Evolutionary conservation across 2,113 vertebrate genomes (phyloP).

Genomic region (Brachypteracias leptosomus): DNA sequence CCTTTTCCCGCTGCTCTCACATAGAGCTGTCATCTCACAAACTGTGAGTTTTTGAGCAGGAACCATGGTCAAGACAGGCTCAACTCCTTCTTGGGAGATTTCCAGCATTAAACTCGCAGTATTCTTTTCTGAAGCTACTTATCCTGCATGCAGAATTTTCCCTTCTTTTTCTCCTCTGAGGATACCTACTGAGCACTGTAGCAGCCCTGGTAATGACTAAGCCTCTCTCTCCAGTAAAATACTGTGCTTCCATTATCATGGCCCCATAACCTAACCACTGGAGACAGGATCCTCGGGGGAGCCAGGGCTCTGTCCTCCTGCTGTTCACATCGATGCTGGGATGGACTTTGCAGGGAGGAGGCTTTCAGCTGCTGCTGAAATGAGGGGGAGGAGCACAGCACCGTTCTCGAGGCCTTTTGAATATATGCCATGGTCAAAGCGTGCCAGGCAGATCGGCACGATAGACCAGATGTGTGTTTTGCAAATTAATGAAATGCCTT

Average conservation of each 20-base stretch:
- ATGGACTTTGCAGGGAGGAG: not conserved
- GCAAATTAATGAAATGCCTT: slow-evolving; percentile 64
- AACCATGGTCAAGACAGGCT: not conserved
- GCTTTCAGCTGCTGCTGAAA: not conserved
- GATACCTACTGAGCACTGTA: not conserved
- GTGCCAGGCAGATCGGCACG: not conserved
- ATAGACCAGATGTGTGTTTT: slow-evolving; percentile 50
- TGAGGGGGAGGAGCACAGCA: rapidly evolving
- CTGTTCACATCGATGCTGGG: not conserved
- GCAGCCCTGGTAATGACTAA: not conserved
- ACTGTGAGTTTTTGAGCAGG: not conserved
- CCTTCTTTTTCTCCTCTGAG: not conserved
- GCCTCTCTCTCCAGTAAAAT: not conserved
- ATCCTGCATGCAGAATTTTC: not conserved
- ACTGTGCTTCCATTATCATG: not conserved
- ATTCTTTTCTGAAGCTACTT: not conserved
- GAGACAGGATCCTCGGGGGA: not conserved
- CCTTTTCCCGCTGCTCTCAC: not conserved
- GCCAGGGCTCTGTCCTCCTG: not conserved
- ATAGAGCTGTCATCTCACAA: not conserved
- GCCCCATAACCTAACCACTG: not conserved
- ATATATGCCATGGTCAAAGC: not conserved
- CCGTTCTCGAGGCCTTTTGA: not conserved
- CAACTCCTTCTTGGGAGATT: not conserved
- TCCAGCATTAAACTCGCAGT: not conserved